Evolutionary conservation across 37 sponge, comb jelly and placozoan species (phyloP), one percentile per base, ranked within the genome.

Genomic region (Agelas oroides): DNA sequence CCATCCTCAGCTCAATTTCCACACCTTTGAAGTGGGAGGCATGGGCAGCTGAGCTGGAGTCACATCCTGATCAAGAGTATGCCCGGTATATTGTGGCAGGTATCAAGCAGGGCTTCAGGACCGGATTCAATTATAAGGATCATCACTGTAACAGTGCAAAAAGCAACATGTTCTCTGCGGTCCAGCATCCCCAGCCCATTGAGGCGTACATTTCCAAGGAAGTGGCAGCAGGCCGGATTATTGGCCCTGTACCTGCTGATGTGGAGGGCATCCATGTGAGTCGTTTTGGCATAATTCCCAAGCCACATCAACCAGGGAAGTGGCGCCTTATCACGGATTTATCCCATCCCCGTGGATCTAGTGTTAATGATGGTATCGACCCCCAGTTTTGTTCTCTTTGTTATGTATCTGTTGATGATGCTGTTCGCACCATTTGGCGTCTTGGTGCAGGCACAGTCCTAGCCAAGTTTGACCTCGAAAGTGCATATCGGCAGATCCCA

Each of bases 251-350:
- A 0, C 2, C 34, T 30, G 13, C 33, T 21, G 25, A 30, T 5
- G 14, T 23, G 6, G 76, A 16, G 46, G n/a, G 24, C 6, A 40
- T 70, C 27, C 82, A 81, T 21, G 54, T 81, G 59, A 81, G 71
- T 59, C 56, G 82, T 1, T 81, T 81, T 56, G 82, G 82, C 37
- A 71, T 81, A 1, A 81, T 81, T 30, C 82, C 82, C 2, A 81
- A 70, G 59, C 17, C 36, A 5, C 20, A 20, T 12, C 82, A 83
- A 37, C 75, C 75, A 1, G 65, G 84, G 1, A 73, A 75, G 66
- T 83, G 84, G 75, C 63, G 75, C 1, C 55, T 83, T 30, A 83
- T 83, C 6, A 24, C 73, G 17, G 84, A 83, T 24, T 54, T 83
- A 32, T 83, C 84, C 1, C 3, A 28, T 53, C 84, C 84, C 2